These are phyloP conservation scores for Pelecanus crispus DNA, from an alignment of 2,113 vertebrate species.

Conservation along the genomic window DNA sequence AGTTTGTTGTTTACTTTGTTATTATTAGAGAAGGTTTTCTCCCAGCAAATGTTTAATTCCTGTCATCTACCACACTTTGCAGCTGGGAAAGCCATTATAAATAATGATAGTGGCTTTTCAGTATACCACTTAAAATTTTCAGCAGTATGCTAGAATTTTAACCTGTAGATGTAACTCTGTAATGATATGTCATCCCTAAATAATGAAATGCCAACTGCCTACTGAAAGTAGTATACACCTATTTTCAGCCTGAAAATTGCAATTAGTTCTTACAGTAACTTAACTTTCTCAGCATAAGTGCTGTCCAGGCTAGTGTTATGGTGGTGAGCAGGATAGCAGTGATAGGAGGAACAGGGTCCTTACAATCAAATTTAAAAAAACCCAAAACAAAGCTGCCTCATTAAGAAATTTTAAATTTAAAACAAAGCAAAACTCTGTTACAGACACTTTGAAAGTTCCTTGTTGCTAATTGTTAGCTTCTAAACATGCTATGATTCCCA, in stretches of 20 bases:
- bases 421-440: background rate
- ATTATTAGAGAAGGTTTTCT: background rate
- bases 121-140: slow-evolving; percentile 46
- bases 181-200: slow-evolving; percentile 60
- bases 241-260: slow-evolving; percentile 27
- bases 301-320: background rate
- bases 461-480: background rate
- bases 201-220: slow-evolving; percentile 52
- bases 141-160: slow-evolving; percentile 25
- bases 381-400: background rate
- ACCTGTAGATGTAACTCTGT: slow-evolving; percentile 53
- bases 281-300: background rate
- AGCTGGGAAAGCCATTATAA: slow-evolving; percentile 54
- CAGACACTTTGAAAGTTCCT: background rate
- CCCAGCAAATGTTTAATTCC: slow-evolving; percentile 19
- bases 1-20: background rate
- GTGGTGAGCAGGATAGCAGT: background rate
- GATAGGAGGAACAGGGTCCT: background rate
- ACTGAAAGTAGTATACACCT: slow-evolving; percentile 4
- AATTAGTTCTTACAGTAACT: background rate
- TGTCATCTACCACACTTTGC: slow-evolving; percentile 18
- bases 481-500: background rate
- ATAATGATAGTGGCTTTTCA: slow-evolving; percentile 57
- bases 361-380: background rate
- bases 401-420: background rate